These are phyloP conservation scores for Cactoblastis cactorum DNA, from an alignment of 2,888 invertebrate species.

Conservation along the genomic window DNA sequence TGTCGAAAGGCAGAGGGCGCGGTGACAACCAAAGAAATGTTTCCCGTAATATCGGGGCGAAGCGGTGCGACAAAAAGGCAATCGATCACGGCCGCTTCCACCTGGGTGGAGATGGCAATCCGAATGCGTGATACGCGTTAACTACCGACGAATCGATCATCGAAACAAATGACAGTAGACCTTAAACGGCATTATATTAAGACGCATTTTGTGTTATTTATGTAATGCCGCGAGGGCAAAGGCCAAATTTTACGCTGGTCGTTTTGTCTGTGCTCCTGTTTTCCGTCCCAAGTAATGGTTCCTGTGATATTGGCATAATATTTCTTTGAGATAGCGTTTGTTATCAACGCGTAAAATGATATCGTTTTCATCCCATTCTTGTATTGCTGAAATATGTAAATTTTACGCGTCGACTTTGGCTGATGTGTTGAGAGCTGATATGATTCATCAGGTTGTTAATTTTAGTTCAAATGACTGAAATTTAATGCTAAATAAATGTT, in stretches of 20 bases:
- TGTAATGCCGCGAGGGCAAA: conserved; percentile 32
- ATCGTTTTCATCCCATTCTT: conserved; percentile 42
- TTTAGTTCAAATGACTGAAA: too few species aligned
- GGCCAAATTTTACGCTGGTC: conserved; percentile 48
- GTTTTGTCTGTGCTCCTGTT: conserved; percentile 52
- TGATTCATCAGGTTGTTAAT: conserved; percentile 3
- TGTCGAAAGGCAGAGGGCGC: conserved; percentile 45
- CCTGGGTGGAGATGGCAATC: conserved; percentile 58
- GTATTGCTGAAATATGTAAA: conserved; percentile 23
- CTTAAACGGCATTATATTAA: conserved; percentile 25
- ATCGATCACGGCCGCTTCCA: conserved; percentile 63
- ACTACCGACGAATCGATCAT: conserved; percentile 44
- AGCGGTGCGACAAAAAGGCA: conserved; percentile 60
- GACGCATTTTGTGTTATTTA: conserved; percentile 21
- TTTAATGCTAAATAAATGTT: too few species aligned
- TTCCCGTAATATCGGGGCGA: conserved; percentile 46
- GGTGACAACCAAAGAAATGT: conserved; percentile 58
- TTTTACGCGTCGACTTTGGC: conserved; percentile 8
- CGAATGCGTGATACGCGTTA: conserved; percentile 67
- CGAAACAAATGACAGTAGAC: conserved; percentile 30
- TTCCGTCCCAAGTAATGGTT: conserved; percentile 55
- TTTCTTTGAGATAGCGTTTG: conserved; percentile 59
- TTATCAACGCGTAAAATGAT: conserved; percentile 56
- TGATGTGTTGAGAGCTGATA: conserved; percentile 16
- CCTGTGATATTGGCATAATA: conserved; percentile 62